phyloP scores from a whole-genome alignment of 2,113 vertebrate species.

The Prionailurus viverrinus region DNA sequence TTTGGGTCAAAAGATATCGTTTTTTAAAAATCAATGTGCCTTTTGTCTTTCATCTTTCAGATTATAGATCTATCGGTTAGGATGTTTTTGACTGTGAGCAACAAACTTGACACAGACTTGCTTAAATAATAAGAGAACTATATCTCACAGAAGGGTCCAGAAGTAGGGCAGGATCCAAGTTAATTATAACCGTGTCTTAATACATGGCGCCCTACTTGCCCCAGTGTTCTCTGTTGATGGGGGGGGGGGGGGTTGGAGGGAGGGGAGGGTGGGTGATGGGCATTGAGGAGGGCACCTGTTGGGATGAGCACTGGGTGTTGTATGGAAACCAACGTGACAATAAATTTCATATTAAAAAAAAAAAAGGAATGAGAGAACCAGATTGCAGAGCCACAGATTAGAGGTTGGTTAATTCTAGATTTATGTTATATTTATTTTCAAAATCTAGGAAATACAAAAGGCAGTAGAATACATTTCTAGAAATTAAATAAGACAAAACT shows the following conservation, averaged over 20 bases:
- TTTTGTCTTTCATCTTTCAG: neutral
- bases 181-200: neutral
- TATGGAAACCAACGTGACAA: too few species aligned
- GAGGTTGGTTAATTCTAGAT: neutral
- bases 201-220: neutral
- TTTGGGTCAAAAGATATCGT: too few species aligned
- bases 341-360: too few species aligned
- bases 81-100: neutral
- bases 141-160: neutral
- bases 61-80: neutral
- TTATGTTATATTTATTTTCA: neutral
- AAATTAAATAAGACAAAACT: neutral
- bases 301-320: too few species aligned
- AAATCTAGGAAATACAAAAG: neutral
- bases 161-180: neutral
- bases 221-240: too few species aligned
- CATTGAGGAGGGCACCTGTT: too few species aligned
- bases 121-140: neutral
- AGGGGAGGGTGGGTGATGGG: too few species aligned
- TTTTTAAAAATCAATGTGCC: neutral
- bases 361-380: neutral
- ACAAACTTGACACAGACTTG: neutral
- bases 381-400: neutral
- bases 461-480: neutral
- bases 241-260: too few species aligned